phyloP scores from a whole-genome alignment of 2,113 vertebrate species.

The Phocoena phocoena region DNA sequence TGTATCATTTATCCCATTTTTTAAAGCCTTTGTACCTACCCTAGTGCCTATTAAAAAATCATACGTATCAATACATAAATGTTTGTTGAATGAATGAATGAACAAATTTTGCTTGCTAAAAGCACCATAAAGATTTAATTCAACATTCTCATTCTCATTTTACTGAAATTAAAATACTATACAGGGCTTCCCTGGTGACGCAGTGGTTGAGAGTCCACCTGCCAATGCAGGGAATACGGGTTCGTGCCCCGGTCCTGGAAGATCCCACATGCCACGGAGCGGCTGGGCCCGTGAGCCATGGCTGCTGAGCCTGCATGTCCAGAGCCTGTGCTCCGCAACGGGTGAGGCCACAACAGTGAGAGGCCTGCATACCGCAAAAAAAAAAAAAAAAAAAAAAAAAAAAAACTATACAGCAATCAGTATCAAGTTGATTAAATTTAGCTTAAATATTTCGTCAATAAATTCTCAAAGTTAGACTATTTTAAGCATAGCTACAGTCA shows the following conservation, averaged over 20 bases:
- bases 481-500: background rate
- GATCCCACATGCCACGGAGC: too few species aligned
- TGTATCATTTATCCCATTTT: background rate
- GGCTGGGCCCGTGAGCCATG: too few species aligned
- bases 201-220: too few species aligned
- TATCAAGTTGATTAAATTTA: background rate
- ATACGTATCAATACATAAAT: background rate
- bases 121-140: background rate
- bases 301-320: fast-evolving
- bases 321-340: too few species aligned
- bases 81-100: background rate
- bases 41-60: background rate
- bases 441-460: background rate
- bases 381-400: too few species aligned
- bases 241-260: too few species aligned
- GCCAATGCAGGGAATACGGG: too few species aligned
- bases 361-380: background rate
- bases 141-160: background rate
- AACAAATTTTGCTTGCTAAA: background rate
- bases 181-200: too few species aligned
- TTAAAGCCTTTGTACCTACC: background rate
- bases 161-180: background rate
- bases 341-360: too few species aligned
- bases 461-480: background rate
- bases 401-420: background rate